Base-by-base conservation (phyloP, 2,888 invertebrate species). In the Petrophora chlorosata region DNA sequence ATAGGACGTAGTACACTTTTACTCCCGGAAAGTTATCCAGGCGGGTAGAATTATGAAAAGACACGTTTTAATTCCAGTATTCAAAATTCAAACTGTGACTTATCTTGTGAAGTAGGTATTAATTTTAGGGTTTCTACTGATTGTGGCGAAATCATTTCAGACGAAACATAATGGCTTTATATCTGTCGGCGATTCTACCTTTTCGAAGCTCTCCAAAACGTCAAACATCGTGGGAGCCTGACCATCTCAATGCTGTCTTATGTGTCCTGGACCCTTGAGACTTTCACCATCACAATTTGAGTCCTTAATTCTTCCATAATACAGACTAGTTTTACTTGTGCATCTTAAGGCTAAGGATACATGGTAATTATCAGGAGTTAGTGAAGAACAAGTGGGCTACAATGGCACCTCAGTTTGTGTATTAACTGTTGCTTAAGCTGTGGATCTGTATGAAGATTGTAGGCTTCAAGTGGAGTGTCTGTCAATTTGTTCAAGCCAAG, bases 221-320 rank as follows among this genome's bases (percentile, higher is more conserved):
- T 73, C 69, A 70, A 65, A 54, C 48, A 68, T 76, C 85, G 84
- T 85, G 85, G 85, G 85, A 85, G 77, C 82, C 78, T 82, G 80
- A 81, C 80, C 82, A 79, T 67, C 82, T 79, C 83, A 84, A 83
- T 73, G 67, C 50, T 35, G 61, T 73, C 65, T 71, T 76, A 67
- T 81, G 72, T 78, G 69, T 66, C 74, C 71, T 68, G 56, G 48
- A 39, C 39, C 34, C 33, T 39, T 41, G 36, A 38, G 3, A 19
- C 58, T n/a, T n/a, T n/a, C n/a, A n/a, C n/a, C n/a, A 25, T 3
- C 1, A 9, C 25, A 25, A 25, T 25, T 17, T 10, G 9, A 17
- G 17, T 4, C 9, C 7, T 15, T 5, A 30, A 15, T 2, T n/a
- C 0, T 3, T n/a, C 8, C 10, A 4, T 2, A 10, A 17, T 32